Evolutionary conservation across 1,140 invertebrate genomes (phyloP).

Genomic region (Micrasema minimum): DNA sequence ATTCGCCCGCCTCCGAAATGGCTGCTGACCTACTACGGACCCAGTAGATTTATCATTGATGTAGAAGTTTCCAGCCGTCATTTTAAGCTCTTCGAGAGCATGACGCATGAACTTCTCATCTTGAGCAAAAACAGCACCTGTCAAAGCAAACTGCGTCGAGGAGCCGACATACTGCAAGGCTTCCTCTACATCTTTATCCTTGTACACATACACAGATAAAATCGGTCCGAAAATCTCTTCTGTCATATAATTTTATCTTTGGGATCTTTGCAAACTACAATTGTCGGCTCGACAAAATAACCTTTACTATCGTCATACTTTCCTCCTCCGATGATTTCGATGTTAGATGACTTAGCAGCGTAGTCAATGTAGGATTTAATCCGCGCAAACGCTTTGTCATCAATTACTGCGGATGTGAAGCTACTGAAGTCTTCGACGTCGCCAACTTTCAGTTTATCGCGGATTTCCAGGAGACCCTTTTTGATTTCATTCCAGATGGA

Average conservation of each 20-base stretch:
- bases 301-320: constrained; percentile 88
- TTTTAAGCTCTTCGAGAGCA: constrained; percentile 84
- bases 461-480: constrained; percentile 74
- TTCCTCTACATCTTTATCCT: constrained; percentile 80
- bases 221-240: constrained; percentile 99
- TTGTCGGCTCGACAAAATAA: constrained; percentile 96
- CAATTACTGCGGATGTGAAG: constrained; percentile 96
- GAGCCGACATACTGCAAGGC: constrained; percentile 81
- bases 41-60: constrained; percentile 99
- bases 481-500: constrained; percentile 89
- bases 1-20: constrained; percentile 96
- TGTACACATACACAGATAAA: constrained; percentile 91
- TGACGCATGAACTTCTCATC: constrained; percentile 83
- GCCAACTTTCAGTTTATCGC: constrained; percentile 83
- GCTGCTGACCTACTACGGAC: constrained; percentile 98
- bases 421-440: constrained; percentile 84
- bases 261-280: constrained; percentile 88
- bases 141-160: constrained; percentile 91
- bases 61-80: constrained; percentile 96
- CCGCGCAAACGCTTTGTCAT: constrained; percentile 90
- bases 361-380: constrained; percentile 92
- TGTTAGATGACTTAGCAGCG: constrained; percentile 82
- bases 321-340: constrained; percentile 90
- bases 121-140: constrained; percentile 93
- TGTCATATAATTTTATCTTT: constrained; percentile 89